Evolutionary conservation across 2,888 invertebrate species (phyloP).

Genomic region (Campoletis raptor): DNA sequence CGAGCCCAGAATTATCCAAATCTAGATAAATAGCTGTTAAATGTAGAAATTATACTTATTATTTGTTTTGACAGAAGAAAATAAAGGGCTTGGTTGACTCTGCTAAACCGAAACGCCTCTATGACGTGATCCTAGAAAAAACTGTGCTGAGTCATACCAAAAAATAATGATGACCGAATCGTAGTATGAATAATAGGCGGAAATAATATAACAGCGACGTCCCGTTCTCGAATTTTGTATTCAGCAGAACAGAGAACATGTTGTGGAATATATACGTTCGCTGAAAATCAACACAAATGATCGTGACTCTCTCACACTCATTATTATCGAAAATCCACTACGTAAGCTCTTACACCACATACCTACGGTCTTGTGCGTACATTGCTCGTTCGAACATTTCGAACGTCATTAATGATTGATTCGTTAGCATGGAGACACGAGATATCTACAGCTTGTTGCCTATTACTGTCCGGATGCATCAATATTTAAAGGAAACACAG

Average conservation of each 20-base stretch:
- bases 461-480: conserved; percentile 69
- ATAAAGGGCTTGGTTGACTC: neutral
- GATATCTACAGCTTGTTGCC: conserved; percentile 68
- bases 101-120: conserved; percentile 4
- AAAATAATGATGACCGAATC: conserved; percentile 45
- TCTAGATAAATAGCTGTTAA: conserved; percentile 18
- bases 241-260: conserved; percentile 4
- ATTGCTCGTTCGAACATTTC: conserved; percentile 68
- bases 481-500: conserved; percentile 70
- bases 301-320: conserved; percentile 45
- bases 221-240: neutral
- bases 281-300: conserved; percentile 44
- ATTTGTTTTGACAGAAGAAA: neutral
- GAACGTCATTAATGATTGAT: conserved; percentile 71
- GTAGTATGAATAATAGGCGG: conserved; percentile 10
- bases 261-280: conserved; percentile 8
- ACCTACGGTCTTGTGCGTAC: conserved; percentile 48
- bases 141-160: neutral
- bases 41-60: neutral
- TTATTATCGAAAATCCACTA: conserved; percentile 58
- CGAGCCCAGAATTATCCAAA: neutral
- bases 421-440: conserved; percentile 62
- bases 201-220: conserved; percentile 37
- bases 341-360: conserved; percentile 40
- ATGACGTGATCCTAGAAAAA: conserved; percentile 17